Evolutionary conservation across 2,888 invertebrate genomes (phyloP).

Genomic region (Poecilobothrus nobilitatus): DNA sequence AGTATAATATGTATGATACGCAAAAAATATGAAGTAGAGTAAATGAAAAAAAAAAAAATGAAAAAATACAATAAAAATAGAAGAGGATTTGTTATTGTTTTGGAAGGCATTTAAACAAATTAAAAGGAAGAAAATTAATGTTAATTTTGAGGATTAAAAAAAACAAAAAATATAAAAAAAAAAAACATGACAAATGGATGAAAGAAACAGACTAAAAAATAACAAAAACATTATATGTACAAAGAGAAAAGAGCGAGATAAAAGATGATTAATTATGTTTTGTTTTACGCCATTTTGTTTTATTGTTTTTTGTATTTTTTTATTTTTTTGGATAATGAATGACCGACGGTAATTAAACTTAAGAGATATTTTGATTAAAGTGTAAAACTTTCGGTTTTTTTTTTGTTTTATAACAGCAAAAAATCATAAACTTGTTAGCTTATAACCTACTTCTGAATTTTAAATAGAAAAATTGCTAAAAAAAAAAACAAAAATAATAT

Average conservation of each 20-base stretch:
- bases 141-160: not conserved
- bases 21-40: too few species aligned
- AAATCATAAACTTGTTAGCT: too few species aligned
- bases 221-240: too few species aligned
- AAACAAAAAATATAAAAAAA: not conserved
- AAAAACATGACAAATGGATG: not conserved
- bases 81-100: not conserved
- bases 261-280: not conserved
- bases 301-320: not conserved
- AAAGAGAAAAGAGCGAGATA: not conserved
- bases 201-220: not conserved
- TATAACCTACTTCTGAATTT: too few species aligned
- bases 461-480: too few species aligned
- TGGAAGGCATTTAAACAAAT: not conserved
- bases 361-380: not conserved
- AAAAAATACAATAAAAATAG: too few species aligned
- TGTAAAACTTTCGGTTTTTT: too few species aligned
- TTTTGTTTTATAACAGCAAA: too few species aligned
- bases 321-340: not conserved
- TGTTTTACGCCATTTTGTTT: not conserved
- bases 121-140: not conserved
- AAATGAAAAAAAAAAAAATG: too few species aligned
- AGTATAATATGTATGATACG: too few species aligned
- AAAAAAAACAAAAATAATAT: too few species aligned
- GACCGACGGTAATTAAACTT: not conserved